Evolutionary conservation across 53 echinoderm and acorn worm genomes (phyloP), one percentile per base, ranked within the genome.

Genomic region (Temnopleurus reevesii): DNA sequence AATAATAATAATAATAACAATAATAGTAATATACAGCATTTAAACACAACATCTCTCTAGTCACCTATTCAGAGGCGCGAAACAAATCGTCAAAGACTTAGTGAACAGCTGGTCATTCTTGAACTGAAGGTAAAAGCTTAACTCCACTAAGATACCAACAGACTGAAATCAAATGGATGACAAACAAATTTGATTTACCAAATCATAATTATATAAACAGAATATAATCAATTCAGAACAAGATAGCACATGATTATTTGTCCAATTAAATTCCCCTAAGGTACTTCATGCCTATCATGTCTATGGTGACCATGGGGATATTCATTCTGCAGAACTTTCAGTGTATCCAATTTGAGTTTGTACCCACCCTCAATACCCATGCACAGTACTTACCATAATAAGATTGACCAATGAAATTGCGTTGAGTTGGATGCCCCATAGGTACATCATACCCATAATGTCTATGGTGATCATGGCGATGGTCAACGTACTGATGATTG

Each of bases 81-180:
- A n/a, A n/a, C n/a, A n/a, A n/a, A n/a, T n/a, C n/a, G n/a, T n/a
- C n/a, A n/a, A n/a, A n/a, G n/a, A n/a, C n/a, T n/a, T n/a, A n/a
- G n/a, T n/a, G n/a, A n/a, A n/a, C n/a, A n/a, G n/a, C 99, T 76
- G 47, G 91, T 93, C 41, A 27, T 33, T 38, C 89, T 86, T 19
- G 95, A 93, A 65, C 95, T 98, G 46, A 98, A 58, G 8, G 99
- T 94, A 90, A 98, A 98, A 63, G 95, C 94, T 77, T 94, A 98
- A 98, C 89, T 98, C 99, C 27, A 97, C 97, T 33, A 96, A 96
- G 71, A 97, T 97, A 83, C 99, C 99, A 18, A 98, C 77, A 81
- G 94, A 95, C 99, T 98, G 59, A 41, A 83, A 63, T 63, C 33
- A 63, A 63, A 21, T 4, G 5, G 1, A 38, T 1, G 0, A 12